Percentiles rank a stretch among this genome's conserved stretches.
These are phyloP conservation scores for Cremastinae sp. DNA, from an alignment of 2,888 invertebrate genomes.

Conservation along the genomic window DNA sequence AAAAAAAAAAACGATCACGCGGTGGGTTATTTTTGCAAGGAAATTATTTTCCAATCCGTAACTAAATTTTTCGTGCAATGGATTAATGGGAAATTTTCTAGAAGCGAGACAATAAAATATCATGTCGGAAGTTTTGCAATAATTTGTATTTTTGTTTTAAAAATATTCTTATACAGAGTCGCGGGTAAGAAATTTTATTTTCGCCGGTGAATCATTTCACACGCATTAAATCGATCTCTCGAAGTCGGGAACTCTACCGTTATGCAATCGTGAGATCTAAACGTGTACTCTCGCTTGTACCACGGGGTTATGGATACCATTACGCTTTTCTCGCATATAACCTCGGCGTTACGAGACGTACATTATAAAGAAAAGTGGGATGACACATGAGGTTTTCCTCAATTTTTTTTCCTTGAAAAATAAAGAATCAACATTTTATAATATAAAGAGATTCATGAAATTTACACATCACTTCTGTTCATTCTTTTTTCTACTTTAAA, in stretches of 20 bases:
- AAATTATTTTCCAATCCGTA: constrained; percentile 83
- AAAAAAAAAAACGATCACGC: constrained; percentile 8
- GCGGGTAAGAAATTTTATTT: no score
- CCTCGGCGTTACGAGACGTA: not conserved
- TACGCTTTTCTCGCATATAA: constrained; percentile 34
- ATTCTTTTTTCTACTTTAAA: no score
- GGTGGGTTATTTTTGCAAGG: constrained; percentile 58
- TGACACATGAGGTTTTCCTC: not conserved
- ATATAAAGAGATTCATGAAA: no score
- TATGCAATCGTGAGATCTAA: constrained; percentile 38
- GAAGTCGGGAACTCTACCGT: constrained; percentile 12
- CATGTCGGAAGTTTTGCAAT: constrained; percentile 82
- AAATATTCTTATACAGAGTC: no score
- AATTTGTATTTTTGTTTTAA: no score
- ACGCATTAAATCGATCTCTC: constrained; percentile 32
- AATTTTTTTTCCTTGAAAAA: no score
- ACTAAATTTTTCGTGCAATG: constrained; percentile 89
- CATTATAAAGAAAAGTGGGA: constrained; percentile 1
- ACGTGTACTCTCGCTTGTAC: constrained; percentile 36
- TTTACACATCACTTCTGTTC: not conserved
- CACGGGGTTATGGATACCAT: constrained; percentile 36
- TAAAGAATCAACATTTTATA: no score
- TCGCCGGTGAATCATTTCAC: not conserved
- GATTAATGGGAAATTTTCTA: constrained; percentile 91
- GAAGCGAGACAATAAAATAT: constrained; percentile 91